Percentiles rank a stretch among this genome's conserved stretches.
These are phyloP conservation scores for Pimephales promelas DNA, from an alignment of 2,113 vertebrate genomes.

Conservation along the genomic window DNA sequence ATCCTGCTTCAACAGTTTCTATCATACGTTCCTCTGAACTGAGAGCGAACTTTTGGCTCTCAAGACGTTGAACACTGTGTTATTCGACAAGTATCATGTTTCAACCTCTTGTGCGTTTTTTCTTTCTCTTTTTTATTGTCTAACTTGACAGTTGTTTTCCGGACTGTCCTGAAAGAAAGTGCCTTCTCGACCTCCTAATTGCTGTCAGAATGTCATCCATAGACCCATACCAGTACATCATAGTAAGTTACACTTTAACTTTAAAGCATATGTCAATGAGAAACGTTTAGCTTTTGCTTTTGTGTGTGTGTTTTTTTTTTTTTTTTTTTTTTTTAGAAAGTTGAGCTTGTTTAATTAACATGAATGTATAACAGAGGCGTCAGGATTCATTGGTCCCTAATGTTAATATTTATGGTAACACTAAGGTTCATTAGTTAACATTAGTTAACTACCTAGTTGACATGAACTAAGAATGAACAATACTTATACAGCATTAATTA, in stretches of 20 bases:
- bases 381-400: background rate
- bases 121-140: slow-evolving; percentile 13
- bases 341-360: background rate
- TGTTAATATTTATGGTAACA: background rate
- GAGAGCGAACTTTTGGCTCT: background rate
- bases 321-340: no score
- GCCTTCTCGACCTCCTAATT: slow-evolving; percentile 41
- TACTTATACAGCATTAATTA: no score
- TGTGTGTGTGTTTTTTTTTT: no score
- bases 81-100: slow-evolving; percentile 1
- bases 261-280: background rate
- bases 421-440: no score
- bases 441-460: no score
- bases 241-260: slow-evolving; percentile 79
- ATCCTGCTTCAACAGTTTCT: background rate
- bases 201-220: slow-evolving; percentile 82
- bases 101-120: slow-evolving; percentile 9
- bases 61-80: background rate
- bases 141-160: slow-evolving; percentile 36
- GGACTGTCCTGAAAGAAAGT: slow-evolving; percentile 29
- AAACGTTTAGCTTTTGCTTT: background rate
- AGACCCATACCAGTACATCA: slow-evolving; percentile 89
- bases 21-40: background rate
- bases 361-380: background rate
- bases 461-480: no score